Percentiles rank a stretch among this genome's conserved stretches.
These are phyloP conservation scores for Limnephilus auricula DNA, from an alignment of 2,888 invertebrate genomes.

Conservation along the genomic window DNA sequence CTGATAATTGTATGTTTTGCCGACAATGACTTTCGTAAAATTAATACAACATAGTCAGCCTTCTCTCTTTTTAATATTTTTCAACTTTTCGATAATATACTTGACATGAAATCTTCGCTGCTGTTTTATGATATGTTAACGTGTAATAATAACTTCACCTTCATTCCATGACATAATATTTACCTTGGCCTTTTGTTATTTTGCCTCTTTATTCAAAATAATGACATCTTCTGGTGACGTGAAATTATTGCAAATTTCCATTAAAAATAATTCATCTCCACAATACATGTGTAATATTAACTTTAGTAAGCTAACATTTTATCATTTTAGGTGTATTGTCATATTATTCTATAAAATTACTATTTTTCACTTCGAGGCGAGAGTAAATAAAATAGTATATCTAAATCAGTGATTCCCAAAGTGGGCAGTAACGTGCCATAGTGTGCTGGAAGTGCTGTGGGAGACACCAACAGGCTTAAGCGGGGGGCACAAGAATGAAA, in stretches of 20 bases:
- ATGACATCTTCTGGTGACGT: not conserved
- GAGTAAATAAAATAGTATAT: not conserved
- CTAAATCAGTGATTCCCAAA: not conserved
- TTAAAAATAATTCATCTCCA: not conserved
- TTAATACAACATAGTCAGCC: not conserved
- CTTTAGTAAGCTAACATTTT: not conserved
- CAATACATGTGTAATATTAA: not conserved
- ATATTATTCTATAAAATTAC: not conserved
- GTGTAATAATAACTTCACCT: not conserved
- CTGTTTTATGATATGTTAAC: not conserved
- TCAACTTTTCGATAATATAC: not conserved
- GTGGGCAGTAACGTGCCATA: not conserved
- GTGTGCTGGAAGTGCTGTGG: not conserved
- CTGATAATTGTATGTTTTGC: not conserved
- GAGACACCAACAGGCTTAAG: not conserved
- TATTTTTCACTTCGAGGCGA: not conserved
- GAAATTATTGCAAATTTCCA: not conserved
- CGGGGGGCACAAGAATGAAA: too few species aligned
- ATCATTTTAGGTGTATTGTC: not conserved
- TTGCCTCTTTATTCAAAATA: not conserved
- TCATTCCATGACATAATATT: not conserved
- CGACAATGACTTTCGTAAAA: not conserved
- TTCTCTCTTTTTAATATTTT: not conserved
- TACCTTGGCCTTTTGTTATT: not conserved
- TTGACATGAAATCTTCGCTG: not conserved